Evolutionary conservation across 1,140 invertebrate species (phyloP).

Genomic region (Drosophila busckii): DNA sequence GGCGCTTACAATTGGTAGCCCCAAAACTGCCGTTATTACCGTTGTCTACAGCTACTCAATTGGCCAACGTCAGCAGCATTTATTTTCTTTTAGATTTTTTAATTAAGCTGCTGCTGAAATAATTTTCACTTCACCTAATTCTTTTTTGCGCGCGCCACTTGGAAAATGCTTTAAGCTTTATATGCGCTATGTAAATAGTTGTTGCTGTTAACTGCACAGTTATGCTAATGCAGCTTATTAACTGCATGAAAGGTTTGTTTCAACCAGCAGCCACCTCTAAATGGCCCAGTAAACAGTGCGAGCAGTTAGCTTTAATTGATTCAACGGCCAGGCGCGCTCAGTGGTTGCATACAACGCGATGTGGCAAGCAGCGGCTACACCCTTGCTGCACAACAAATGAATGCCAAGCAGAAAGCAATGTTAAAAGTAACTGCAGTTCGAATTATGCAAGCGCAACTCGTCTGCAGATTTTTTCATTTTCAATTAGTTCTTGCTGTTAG

Average conservation of each 20-base stretch:
- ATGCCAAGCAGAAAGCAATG: no score
- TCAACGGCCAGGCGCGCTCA: slow-evolving; percentile 37
- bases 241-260: slow-evolving; percentile 59
- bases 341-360: slow-evolving; percentile 4
- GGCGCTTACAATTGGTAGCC: slow-evolving; percentile 28
- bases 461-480: no score
- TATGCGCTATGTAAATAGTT: slow-evolving; percentile 38
- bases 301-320: slow-evolving; percentile 62
- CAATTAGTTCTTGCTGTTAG: no score
- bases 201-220: not conserved
- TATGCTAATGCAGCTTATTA: slow-evolving; percentile 49
- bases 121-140: slow-evolving; percentile 59
- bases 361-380: not conserved
- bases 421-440: no score
- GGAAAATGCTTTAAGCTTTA: slow-evolving; percentile 20
- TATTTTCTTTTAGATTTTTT: slow-evolving; percentile 26
- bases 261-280: slow-evolving; percentile 39
- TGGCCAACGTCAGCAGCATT: slow-evolving; percentile 7
- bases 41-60: slow-evolving; percentile 44
- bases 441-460: no score
- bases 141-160: slow-evolving; percentile 29
- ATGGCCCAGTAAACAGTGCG: slow-evolving; percentile 60
- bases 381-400: no score
- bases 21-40: slow-evolving; percentile 25
- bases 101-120: slow-evolving; percentile 55